Base-by-base conservation (phyloP, 2,888 invertebrate species). In the Tenthredo distinguenda region DNA sequence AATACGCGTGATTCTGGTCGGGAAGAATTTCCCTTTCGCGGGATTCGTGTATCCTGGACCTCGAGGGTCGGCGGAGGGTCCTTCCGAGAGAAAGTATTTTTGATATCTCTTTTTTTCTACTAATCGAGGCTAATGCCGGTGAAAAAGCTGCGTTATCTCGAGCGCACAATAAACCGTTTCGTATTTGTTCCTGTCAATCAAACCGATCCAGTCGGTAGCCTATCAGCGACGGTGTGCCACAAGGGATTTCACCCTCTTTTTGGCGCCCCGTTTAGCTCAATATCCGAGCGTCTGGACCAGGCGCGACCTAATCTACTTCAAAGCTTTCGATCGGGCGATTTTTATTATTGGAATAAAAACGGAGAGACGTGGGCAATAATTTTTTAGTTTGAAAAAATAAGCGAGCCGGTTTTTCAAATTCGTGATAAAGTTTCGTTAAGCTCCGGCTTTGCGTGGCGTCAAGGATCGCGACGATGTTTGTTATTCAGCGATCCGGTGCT, bases 161-260 rank as follows among this genome's bases (percentile, higher is more conserved):
- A 26, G 21, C 72, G 21, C 21, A 43, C 72, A 74, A 74, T 74
- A 43, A 43, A 43, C 72, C 72, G 37, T n/a, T 15, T 26, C 34
- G 88, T 90, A 90, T 90, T 90, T 90, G 90, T 89, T 89, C 89
- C 90, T 87, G 90, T 90, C 90, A 88, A 90, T 90, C 90, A 90
- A 90, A 89, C 86, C 88, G 86, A 89, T 87, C 88, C 84, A 76
- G 87, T 83, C 40, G 71, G n/a, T 50, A 71, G 65, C 47, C 83
- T 85, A 87, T 87, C 85, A 84, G 84, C 82, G 86, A 62, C 85
- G 87, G 86, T 84, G 43, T 86, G 71, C 86, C 34, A n/a, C 62
- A 68, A 82, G 87, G 84, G 88, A 87, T 87, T 85, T 77, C 50
- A 86, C 85, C 86, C 58, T 82, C 86, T 72, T 58, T 77, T 77